Evolutionary conservation across 2,113 vertebrate species (phyloP).

Genomic region (Zeus faber): DNA sequence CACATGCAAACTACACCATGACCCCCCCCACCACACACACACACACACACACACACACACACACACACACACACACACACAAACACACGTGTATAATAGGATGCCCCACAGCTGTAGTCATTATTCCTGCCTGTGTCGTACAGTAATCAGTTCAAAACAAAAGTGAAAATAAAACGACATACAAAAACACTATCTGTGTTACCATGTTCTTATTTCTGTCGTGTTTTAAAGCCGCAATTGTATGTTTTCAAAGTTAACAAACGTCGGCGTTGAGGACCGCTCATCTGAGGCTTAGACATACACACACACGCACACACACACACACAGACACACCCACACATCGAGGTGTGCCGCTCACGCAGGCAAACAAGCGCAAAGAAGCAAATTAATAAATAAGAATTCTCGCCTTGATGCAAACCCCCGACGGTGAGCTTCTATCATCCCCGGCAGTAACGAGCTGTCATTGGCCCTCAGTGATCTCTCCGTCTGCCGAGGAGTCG

Average conservation of each 20-base stretch:
- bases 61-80: background rate
- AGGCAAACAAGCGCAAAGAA: background rate
- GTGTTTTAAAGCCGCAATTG: too few relatives aligned
- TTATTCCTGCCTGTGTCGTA: too few relatives aligned
- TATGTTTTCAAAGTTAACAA: too few relatives aligned
- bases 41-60: background rate
- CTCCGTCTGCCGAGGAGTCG: constrained; percentile 59
- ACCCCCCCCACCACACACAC: too few relatives aligned
- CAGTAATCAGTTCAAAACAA: too few relatives aligned
- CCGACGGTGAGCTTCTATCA: constrained; percentile 66
- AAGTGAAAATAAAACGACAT: too few relatives aligned
- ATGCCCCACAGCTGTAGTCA: too few relatives aligned
- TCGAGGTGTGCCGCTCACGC: background rate
- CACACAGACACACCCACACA: background rate
- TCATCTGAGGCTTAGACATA: too few relatives aligned
- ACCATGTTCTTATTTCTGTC: too few relatives aligned
- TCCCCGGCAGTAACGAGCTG: constrained; percentile 69
- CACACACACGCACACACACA: constrained; percentile 3
- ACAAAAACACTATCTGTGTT: too few relatives aligned
- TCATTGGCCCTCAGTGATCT: constrained; percentile 68
- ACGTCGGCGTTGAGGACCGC: too few relatives aligned
- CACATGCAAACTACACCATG: background rate
- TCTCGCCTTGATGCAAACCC: constrained; percentile 66
- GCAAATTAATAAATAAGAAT: background rate
- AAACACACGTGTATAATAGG: too few relatives aligned